phyloP scores from a whole-genome alignment of 2,797 vertebrate species.

The Cryptoprocta ferox region DNA sequence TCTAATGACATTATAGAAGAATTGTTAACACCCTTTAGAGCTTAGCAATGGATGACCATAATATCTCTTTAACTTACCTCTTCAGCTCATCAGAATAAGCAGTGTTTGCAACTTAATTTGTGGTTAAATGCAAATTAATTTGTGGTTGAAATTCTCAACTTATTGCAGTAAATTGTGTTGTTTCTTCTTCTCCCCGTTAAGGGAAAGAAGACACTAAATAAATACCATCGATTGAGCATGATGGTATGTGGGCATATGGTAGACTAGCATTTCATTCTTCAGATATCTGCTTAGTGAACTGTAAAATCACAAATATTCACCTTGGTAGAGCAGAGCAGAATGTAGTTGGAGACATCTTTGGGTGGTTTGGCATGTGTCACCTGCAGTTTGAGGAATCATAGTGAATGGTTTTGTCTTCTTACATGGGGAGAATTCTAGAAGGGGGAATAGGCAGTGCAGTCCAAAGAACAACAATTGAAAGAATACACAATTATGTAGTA shows the following conservation, averaged over 20 bases:
- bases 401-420: not conserved
- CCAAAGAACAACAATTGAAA: not conserved
- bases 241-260: not conserved
- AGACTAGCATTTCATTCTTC: not conserved
- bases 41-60: not conserved
- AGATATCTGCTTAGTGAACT: slow-evolving; percentile 31
- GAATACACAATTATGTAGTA: not conserved
- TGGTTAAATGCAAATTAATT: not conserved
- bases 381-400: not conserved
- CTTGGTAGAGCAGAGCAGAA: not conserved
- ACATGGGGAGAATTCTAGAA: not conserved
- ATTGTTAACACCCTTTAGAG: not conserved
- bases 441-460: not conserved
- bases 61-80: not conserved
- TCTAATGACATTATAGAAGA: not conserved
- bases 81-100: not conserved
- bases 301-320: not conserved
- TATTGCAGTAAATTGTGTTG: not conserved
- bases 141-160: not conserved
- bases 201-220: not conserved
- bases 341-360: not conserved
- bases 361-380: not conserved
- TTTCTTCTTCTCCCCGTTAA: not conserved
- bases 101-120: not conserved
- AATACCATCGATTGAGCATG: not conserved